These are phyloP conservation scores for Conus betulinus DNA, from an alignment of 1,140 invertebrate genomes.

Conservation along the genomic window DNA sequence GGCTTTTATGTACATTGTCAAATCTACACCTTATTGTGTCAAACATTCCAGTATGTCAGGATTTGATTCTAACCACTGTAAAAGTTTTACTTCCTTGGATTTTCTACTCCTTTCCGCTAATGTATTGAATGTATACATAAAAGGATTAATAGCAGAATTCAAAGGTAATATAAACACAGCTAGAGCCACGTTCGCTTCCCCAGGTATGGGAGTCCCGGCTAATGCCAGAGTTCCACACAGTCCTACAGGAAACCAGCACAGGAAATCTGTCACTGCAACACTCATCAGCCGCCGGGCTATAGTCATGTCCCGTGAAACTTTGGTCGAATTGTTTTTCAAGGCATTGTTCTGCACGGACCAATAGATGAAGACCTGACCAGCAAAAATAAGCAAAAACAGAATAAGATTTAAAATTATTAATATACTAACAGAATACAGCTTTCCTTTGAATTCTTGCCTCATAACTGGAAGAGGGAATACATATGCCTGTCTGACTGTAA, in stretches of 20 bases:
- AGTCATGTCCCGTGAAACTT: too few relatives aligned
- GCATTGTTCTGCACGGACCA: neutral
- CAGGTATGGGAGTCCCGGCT: neutral
- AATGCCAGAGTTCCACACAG: neutral
- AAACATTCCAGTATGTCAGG: too few relatives aligned
- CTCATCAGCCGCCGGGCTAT: neutral
- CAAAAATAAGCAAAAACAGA: neutral
- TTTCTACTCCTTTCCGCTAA: neutral
- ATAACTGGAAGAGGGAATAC: neutral
- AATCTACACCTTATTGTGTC: too few relatives aligned
- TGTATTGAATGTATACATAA: conserved; percentile 14
- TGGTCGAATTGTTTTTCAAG: neutral
- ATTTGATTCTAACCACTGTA: too few relatives aligned
- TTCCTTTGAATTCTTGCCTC: neutral
- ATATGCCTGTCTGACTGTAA: conserved; percentile 14
- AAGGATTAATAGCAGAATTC: neutral
- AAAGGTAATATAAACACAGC: neutral
- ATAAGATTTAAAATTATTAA: neutral
- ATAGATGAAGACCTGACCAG: neutral
- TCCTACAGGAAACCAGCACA: neutral
- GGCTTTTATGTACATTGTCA: too few relatives aligned
- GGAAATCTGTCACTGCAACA: neutral
- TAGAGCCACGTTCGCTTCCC: neutral
- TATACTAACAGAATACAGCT: neutral
- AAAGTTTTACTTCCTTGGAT: too few relatives aligned